Base-by-base conservation (phyloP, 2,888 invertebrate genomes). In the Gnatocerus cornutus region DNA sequence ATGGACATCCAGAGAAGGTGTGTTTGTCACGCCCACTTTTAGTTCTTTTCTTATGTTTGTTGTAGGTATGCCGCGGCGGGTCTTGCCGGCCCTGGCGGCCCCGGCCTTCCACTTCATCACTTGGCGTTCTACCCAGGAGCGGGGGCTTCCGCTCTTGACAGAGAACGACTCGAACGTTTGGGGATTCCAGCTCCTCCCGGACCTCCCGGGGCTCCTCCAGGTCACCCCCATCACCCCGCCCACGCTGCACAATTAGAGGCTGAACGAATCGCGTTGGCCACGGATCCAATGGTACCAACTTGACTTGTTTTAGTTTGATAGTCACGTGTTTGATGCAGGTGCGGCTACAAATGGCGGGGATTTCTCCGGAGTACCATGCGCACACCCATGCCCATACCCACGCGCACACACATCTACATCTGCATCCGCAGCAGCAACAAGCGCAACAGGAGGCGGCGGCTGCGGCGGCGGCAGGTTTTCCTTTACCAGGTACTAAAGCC, bases 311-410 rank as follows among this genome's bases (percentile, higher is more conserved):
- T 4, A 3, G n/a, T 12, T 1, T 61, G n/a, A n/a, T n/a, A n/a
- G n/a, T n/a, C n/a, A n/a, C n/a, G 29, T 27, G n/a, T 27, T 41
- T 41, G 56, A 4, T 21, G 71, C 78, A 85, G 85, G 85, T 90
- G 75, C 93, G 96, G 78, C 87, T 97, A 83, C 96, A 96, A 89
- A 95, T 97, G 95, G 95, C 95, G 78, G 95, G 95, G 83, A 92
- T 93, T 80, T 92, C 90, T 79, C 93, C 93, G 55, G 95, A 95
- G 87, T 95, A 94, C 87, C 96, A 96, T 87, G 94, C 95, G 82
- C 96, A 96, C 87, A 94, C 95, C 77, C 96, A 96, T 86, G 94
- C 95, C 79, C 95, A 95, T 87, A 94, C 94, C 77, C 95, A 95
- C 85, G 93, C 96, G 82, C 96, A 96, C 87, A 93, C 95, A 80